Conservation (phyloP, 1,140 invertebrate genomes). For the Bradynema listronoti region DNA sequence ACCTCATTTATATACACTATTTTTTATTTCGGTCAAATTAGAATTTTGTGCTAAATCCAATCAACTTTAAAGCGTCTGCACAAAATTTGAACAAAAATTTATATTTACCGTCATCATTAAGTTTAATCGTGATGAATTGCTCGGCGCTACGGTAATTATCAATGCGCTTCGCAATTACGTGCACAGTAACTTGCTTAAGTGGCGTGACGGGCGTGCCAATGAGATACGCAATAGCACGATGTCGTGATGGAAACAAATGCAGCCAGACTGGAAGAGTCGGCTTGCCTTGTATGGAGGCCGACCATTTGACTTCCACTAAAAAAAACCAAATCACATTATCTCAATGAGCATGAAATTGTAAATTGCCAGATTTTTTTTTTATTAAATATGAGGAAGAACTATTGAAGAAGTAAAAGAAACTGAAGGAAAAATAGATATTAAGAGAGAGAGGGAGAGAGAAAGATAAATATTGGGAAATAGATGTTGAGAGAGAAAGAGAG, state of each 20-base stretch:
- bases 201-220: constrained; percentile 44
- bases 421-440: no score
- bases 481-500: no score
- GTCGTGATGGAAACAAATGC: constrained; percentile 44
- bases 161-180: constrained; percentile 46
- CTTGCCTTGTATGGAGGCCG: constrained; percentile 50
- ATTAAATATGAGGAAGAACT: no score
- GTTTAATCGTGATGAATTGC: constrained; percentile 39
- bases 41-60: no score
- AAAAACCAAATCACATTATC: background rate
- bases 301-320: constrained; percentile 56
- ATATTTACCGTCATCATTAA: constrained; percentile 45
- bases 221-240: constrained; percentile 48
- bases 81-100: no score
- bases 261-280: constrained; percentile 50
- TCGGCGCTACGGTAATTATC: constrained; percentile 50
- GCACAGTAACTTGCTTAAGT: constrained; percentile 42
- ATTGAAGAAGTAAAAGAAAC: no score
- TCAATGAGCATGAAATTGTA: constrained; percentile 1
- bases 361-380: no score
- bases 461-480: no score
- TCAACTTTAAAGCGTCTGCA: no score
- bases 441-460: no score
- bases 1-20: no score
- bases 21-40: no score